These are phyloP conservation scores for Vannuccia rotundouncinata DNA, from an alignment of 2,888 invertebrate genomes.

Conservation along the genomic window DNA sequence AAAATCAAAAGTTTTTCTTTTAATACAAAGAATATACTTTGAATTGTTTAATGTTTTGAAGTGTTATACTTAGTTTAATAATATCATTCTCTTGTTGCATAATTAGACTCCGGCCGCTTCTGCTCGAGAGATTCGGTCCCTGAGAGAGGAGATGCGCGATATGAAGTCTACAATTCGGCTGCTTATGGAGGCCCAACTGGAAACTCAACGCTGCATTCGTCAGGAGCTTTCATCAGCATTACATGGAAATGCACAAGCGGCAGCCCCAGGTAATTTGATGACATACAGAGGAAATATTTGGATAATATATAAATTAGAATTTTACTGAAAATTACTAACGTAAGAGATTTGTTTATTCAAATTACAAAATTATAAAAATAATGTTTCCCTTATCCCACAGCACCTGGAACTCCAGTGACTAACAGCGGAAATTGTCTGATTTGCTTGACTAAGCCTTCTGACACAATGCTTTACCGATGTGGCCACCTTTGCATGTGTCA, in stretches of 20 bases:
- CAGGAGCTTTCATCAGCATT: conserved; percentile 55
- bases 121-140: conserved; percentile 47
- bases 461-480: conserved; percentile 54
- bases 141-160: conserved; percentile 51
- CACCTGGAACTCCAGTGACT: conserved; percentile 32
- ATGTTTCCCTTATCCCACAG: too few relatives aligned
- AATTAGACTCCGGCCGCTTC: conserved; percentile 48
- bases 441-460: conserved; percentile 50
- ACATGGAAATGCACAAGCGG: conserved; percentile 41
- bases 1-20: too few relatives aligned
- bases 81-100: background rate
- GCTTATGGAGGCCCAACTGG: conserved; percentile 53
- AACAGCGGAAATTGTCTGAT: conserved; percentile 47
- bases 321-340: too few relatives aligned
- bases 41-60: too few relatives aligned
- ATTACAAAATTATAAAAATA: too few relatives aligned
- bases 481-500: conserved; percentile 55
- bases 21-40: too few relatives aligned
- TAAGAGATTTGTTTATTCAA: too few relatives aligned
- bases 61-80: too few relatives aligned
- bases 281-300: too few relatives aligned
- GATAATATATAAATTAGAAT: too few relatives aligned
- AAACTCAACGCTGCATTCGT: conserved; percentile 53
- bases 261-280: conserved; percentile 41
- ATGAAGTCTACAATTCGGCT: conserved; percentile 52